Evolutionary conservation across 2,113 vertebrate genomes (phyloP).

Genomic region (Mionectes macconnelli): DNA sequence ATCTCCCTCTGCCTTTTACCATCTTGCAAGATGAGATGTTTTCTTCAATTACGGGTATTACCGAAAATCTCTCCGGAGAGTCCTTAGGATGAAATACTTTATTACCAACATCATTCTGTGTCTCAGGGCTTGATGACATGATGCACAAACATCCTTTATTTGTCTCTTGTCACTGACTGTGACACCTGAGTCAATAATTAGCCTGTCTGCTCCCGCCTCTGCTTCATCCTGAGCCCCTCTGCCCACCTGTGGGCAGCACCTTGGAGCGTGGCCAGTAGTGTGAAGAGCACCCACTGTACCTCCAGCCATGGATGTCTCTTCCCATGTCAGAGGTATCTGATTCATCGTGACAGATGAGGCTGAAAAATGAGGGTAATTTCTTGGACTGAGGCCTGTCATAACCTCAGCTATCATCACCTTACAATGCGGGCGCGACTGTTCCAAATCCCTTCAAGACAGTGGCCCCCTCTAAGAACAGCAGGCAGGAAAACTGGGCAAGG

Average conservation of each 20-base stretch:
- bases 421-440: accelerated
- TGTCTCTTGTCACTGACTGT: neutral
- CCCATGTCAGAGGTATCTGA: neutral
- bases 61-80: neutral
- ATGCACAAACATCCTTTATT: slow-evolving; percentile 1
- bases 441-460: neutral
- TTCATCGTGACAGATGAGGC: neutral
- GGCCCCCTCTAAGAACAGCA: neutral
- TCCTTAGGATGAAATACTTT: slow-evolving; percentile 9
- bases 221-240: neutral
- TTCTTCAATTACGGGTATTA: neutral
- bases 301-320: neutral
- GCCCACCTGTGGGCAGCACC: neutral
- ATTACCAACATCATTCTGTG: slow-evolving; percentile 12
- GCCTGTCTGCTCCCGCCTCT: neutral
- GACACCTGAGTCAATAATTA: neutral
- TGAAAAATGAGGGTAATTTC: neutral
- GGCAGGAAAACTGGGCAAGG: neutral
- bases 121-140: neutral
- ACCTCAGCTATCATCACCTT: neutral
- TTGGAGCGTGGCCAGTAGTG: neutral
- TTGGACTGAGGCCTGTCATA: neutral
- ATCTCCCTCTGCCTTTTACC: neutral
- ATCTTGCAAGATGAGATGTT: neutral
- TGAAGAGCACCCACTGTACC: slow-evolving; percentile 4